A percentile compares a stretch with the other conserved stretches of the same genome.
Evolutionary conservation across 2,888 invertebrate species (phyloP).

Genomic region (Dorcus hopei): DNA sequence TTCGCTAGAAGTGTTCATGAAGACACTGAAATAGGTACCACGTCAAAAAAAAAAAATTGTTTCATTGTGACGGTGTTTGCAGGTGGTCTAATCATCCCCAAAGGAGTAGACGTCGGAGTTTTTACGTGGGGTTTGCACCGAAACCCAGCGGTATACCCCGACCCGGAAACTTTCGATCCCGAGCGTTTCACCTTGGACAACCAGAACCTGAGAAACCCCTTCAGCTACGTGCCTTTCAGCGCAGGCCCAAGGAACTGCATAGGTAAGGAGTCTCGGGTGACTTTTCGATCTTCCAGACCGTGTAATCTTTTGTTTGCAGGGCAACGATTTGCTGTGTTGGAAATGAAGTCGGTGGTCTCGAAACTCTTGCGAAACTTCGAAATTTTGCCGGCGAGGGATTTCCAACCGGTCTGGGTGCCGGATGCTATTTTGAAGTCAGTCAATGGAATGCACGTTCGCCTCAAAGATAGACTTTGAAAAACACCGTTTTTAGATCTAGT

Average conservation of each 20-base stretch:
- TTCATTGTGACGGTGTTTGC: not conserved
- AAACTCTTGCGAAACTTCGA: constrained; percentile 1
- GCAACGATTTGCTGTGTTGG: constrained; percentile 5
- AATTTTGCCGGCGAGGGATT: constrained; percentile 2
- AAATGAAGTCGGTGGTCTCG: constrained; percentile 6
- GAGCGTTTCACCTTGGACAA: constrained; percentile 42
- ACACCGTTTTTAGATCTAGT: too few species aligned
- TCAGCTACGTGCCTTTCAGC: constrained; percentile 41
- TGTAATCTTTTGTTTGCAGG: not conserved
- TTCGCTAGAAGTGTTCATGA: too few species aligned
- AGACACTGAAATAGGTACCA: too few species aligned
- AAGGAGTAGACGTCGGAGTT: constrained; percentile 11
- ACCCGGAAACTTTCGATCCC: constrained; percentile 45
- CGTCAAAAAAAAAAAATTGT: too few species aligned
- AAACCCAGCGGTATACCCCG: constrained; percentile 46
- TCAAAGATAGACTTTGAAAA: not conserved
- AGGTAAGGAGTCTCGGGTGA: constrained; percentile 2
- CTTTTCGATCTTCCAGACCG: too few species aligned
- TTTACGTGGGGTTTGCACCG: constrained; percentile 39
- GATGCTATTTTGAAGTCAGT: constrained; percentile 1
- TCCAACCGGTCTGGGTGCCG: not conserved
- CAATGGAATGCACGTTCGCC: constrained; percentile 3
- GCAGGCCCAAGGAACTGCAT: constrained; percentile 41
- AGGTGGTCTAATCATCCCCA: constrained; percentile 14
- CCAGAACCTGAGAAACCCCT: constrained; percentile 31